Percentiles rank a stretch among this genome's conserved stretches.
Conservation (phyloP, 2,888 invertebrate species). For the Papilio elwesi region DNA sequence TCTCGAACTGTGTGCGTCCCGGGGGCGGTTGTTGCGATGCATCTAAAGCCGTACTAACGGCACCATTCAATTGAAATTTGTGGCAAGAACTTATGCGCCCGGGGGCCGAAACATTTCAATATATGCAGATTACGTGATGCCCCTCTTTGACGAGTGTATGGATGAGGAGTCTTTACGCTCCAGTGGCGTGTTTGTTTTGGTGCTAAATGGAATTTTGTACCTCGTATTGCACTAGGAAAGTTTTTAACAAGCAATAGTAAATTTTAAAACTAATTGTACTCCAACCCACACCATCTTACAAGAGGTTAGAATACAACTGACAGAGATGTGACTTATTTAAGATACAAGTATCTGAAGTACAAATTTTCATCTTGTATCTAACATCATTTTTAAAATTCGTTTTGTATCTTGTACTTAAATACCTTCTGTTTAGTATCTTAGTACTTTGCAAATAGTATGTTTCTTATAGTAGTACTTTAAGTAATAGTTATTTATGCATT, state of each 20-base stretch:
- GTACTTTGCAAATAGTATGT: too few species aligned
- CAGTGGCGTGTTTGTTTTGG: slow-evolving; percentile 4
- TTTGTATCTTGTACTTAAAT: too few species aligned
- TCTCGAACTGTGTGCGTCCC: slow-evolving; percentile 28
- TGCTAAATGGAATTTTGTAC: background rate
- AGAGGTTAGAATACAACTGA: too few species aligned
- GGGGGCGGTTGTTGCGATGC: slow-evolving; percentile 10
- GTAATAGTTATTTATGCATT: too few species aligned
- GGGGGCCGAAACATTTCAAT: slow-evolving; percentile 36
- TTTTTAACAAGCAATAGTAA: background rate
- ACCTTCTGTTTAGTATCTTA: too few species aligned
- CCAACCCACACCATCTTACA: too few species aligned
- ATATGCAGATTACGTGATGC: slow-evolving; percentile 34
- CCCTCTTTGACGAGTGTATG: slow-evolving; percentile 4
- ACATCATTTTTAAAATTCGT: too few species aligned
- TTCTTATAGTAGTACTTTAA: too few species aligned
- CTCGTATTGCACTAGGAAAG: background rate
- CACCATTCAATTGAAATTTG: slow-evolving; percentile 25
- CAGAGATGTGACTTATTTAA: too few species aligned
- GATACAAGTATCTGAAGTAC: too few species aligned
- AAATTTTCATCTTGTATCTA: too few species aligned
- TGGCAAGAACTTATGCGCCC: slow-evolving; percentile 13
- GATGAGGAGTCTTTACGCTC: slow-evolving; percentile 7
- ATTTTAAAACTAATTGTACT: too few species aligned
- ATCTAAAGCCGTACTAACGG: background rate